Base-by-base conservation (phyloP, 1,140 invertebrate genomes). In the Hyles euphorbiae region DNA sequence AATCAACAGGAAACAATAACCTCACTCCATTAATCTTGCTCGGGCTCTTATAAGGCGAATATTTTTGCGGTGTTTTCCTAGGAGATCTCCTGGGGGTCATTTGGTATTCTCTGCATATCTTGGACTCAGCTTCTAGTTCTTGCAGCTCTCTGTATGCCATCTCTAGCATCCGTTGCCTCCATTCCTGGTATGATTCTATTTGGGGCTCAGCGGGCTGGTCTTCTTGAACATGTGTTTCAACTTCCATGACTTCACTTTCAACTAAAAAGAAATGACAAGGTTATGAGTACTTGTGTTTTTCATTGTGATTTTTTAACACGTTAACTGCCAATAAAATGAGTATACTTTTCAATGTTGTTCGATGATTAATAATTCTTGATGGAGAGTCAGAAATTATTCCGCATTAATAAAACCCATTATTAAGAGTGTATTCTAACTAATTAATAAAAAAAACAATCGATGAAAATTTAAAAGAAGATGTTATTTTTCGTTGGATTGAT, bases 51-150 rank as follows among this genome's bases (percentile, higher is more conserved):
- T 81, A 82, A 3, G 83, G 81, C 0, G 81, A 77, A 63, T 65
- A 78, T 36, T 84, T 87, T 50, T 81, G 77, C 2, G 78, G 73
- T 0, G 77, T 77, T 58, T 87, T 87, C 43, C 82, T 73, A 0
- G 82, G 84, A 0, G 82, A 81, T 10, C 74, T 66, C 43, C 83
- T 22, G 22, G 22, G 22, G 22, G 22, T 22, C 22, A 22, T 22
- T 22, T 22, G 22, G 22, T 34, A 7, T 34, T 40, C 46, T 34
- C 33, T 34, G 22, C 22, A 22, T 70, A 60, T 56, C 53, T 66
- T 47, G 61, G 33, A 34, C 47, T 49, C 59, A 40, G n/a, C 40
- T 53, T 65, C 59, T 43, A 61, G n/a, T 7, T 70, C 65, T 58
- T 60, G 72, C 10, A 81, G 48, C 53, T 87, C 81, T 57, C 75